Evolutionary conservation across 2,113 vertebrate species (phyloP).

Genomic region (Rhynchopsitta pachyrhyncha): DNA sequence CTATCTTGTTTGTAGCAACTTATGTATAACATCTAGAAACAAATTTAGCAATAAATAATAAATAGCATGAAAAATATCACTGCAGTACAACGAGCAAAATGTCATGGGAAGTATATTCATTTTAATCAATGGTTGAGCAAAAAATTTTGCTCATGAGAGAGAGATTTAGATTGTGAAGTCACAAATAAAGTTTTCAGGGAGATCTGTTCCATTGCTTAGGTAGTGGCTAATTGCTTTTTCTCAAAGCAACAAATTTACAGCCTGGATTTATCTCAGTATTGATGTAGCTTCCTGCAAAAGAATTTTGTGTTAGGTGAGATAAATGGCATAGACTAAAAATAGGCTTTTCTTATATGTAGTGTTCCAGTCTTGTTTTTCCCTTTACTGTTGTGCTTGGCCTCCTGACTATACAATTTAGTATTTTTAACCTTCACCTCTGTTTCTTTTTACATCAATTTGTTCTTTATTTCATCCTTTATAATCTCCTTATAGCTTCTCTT

Average conservation of each 20-base stretch:
- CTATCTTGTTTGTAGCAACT: not conserved
- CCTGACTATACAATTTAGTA: not conserved
- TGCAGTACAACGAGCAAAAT: not conserved
- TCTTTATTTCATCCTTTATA: not conserved
- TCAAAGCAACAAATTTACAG: not conserved
- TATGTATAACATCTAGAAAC: not conserved
- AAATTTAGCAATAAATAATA: not conserved
- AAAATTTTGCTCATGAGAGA: not conserved
- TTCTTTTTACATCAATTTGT: fast-evolving
- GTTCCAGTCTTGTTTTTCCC: not conserved
- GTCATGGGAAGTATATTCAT: not conserved
- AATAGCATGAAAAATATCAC: not conserved
- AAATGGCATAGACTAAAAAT: not conserved
- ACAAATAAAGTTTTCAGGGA: not conserved
- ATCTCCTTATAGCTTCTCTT: not conserved
- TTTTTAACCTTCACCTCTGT: not conserved
- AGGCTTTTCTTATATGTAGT: not conserved
- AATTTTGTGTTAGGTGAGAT: not conserved
- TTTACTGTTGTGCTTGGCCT: not conserved
- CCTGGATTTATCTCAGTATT: not conserved
- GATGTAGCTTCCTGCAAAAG: not conserved
- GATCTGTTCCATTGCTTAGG: not conserved
- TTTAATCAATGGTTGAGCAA: not conserved
- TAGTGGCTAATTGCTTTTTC: not conserved
- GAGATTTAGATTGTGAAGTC: not conserved